Conservation (phyloP, 2,888 invertebrate species). For the Alsophila aescularia region DNA sequence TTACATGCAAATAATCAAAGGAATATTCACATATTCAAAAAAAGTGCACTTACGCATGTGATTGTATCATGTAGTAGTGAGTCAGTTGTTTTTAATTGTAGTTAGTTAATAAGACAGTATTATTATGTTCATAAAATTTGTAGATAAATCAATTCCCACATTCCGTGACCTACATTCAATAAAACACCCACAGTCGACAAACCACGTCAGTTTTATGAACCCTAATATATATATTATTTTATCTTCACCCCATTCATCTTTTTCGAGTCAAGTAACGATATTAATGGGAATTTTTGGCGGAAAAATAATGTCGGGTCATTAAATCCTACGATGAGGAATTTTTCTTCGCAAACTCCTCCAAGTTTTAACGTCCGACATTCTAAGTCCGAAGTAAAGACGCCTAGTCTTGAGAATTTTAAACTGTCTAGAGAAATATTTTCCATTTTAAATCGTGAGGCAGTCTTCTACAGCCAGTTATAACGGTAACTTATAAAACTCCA, state of each 20-base stretch:
- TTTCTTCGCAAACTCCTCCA: conserved; percentile 32
- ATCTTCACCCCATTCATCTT: conserved; percentile 55
- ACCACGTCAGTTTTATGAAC: conserved; percentile 52
- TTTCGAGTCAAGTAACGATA: conserved; percentile 50
- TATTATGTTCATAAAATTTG: background rate
- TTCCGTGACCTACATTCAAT: conserved; percentile 34
- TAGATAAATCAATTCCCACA: conserved; percentile 11
- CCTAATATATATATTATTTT: conserved; percentile 61
- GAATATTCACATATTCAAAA: no score
- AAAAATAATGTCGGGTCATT: conserved; percentile 42
- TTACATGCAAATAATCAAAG: no score
- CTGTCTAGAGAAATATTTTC: conserved; percentile 27
- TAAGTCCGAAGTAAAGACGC: conserved; percentile 8
- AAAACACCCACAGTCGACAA: conserved; percentile 56
- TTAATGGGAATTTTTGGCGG: conserved; percentile 43
- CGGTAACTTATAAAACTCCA: conserved; percentile 26
- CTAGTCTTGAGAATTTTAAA: conserved; percentile 17
- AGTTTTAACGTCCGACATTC: conserved; percentile 21
- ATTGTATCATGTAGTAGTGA: no score
- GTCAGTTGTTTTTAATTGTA: no score
- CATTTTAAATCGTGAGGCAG: conserved; percentile 29
- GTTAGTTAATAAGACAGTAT: no score
- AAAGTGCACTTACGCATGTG: no score
- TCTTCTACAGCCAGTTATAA: conserved; percentile 18
- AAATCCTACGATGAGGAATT: conserved; percentile 33